Percentiles rank a stretch among this genome's conserved stretches.
phyloP scores from a whole-genome alignment of 2,797 vertebrate genomes.

The Naso thynnoides region DNA sequence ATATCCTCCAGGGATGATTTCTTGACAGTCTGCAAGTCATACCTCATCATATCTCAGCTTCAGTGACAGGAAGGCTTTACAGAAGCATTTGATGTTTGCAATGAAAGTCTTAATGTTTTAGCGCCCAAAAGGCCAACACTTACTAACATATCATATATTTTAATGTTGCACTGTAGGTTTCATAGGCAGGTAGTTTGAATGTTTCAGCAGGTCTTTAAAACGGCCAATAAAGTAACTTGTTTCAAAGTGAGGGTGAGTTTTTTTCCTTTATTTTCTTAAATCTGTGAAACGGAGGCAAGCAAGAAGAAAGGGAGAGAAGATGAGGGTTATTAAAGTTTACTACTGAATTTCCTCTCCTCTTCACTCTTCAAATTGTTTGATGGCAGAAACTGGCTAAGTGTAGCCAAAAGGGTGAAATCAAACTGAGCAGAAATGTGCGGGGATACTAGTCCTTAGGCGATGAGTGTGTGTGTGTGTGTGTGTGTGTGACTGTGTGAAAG shows the following conservation, averaged over 20 bases:
- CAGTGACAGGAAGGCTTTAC: slow-evolving; percentile 2
- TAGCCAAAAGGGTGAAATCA: slow-evolving; percentile 51
- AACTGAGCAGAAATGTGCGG: slow-evolving; percentile 36
- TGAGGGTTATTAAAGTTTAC: slow-evolving; percentile 43
- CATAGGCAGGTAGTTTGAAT: slow-evolving; percentile 44
- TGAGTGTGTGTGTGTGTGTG: slow-evolving; percentile 31
- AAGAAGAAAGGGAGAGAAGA: slow-evolving; percentile 13
- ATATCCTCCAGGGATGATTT: background rate
- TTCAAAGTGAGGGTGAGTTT: slow-evolving; percentile 9
- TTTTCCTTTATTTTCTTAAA: slow-evolving; percentile 4
- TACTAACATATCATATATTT: slow-evolving; percentile 13
- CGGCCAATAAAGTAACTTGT: slow-evolving; percentile 34
- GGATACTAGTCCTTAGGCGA: background rate
- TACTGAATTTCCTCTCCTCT: slow-evolving; percentile 24
- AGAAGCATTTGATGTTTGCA: background rate
- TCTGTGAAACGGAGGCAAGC: background rate
- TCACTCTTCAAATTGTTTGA: slow-evolving; percentile 30
- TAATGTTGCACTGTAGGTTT: slow-evolving; percentile 33
- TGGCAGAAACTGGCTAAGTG: slow-evolving; percentile 30
- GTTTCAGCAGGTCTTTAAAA: slow-evolving; percentile 41
- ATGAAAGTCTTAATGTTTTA: slow-evolving; percentile 2
- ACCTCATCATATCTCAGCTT: background rate
- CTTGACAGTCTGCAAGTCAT: background rate
- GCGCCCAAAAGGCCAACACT: background rate
- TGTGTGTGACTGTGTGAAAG: slow-evolving; percentile 14